Base-by-base conservation (phyloP, 1,140 invertebrate genomes). In the Drepana arcuata region DNA sequence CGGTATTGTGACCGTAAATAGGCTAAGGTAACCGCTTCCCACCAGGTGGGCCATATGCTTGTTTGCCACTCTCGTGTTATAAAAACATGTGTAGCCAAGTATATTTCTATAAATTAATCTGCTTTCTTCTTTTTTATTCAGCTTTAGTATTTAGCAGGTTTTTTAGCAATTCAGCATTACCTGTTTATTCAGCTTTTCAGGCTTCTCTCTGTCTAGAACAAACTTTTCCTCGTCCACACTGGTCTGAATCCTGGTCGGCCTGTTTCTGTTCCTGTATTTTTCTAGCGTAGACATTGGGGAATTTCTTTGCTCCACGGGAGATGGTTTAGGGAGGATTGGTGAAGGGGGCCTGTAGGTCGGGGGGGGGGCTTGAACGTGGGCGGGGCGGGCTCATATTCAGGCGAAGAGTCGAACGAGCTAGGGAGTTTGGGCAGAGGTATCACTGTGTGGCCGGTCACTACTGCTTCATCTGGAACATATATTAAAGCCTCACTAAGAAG, bases 381-480 rank as follows among this genome's bases (percentile, higher is more conserved):
- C 9, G 57, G 54, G 0, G 53, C 25, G 1, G 44, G 30, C 5
- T 73, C 69, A 33, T 60, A 64, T 12, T 78, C 69, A 0, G 71
- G 69, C 2, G 73, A 61, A 4, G 53, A 53, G 34, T 74, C 71
- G 37, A 84, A 84, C 2, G 71, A 73, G 47, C 80, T 84, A 0
- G 83, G 83, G 7, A 84, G 53, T 47, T 84, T 84, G 16, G 83
- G 83, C n/a, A 84, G 49, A n/a, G 83, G 83, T 10, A 84, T 84
- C 13, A 84, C 81, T 25, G 79, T 57, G 30, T 80, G 70, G 2
- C 81, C 83, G 1, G 83, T 84, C 2, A 84, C 67, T 15, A 84
- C 66, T n/a, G 79, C 81, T 18, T 84, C 83, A 47, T 84, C 83
- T 84, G 68, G 4, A 59, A 58, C 18, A 25, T 11, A 29, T 14